Percentiles rank a stretch among this genome's conserved stretches.
phyloP scores from a whole-genome alignment of 2,888 invertebrate genomes.

The Ormyrus pomaceus region DNA sequence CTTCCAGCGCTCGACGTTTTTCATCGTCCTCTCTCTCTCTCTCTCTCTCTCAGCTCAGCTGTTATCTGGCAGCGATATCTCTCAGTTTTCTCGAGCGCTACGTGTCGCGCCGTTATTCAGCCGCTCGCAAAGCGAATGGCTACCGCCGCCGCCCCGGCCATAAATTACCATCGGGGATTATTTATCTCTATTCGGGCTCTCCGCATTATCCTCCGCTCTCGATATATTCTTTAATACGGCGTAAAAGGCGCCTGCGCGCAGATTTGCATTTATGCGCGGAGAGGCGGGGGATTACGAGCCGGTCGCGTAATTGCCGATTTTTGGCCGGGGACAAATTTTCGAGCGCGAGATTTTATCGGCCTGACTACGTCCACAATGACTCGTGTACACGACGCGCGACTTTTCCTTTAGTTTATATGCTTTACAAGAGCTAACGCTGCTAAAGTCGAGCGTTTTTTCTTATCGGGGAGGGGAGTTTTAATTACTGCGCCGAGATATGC shows the following conservation, averaged over 20 bases:
- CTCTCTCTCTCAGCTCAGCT: not conserved
- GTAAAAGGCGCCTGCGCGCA: not conserved
- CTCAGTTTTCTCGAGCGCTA: slow-evolving; percentile 31
- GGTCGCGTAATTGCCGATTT: slow-evolving; percentile 13
- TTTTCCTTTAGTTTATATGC: not conserved
- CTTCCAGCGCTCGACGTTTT: not conserved
- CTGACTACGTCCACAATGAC: not conserved
- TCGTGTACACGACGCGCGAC: slow-evolving; percentile 5
- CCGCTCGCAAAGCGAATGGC: not conserved
- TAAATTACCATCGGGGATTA: slow-evolving; percentile 51
- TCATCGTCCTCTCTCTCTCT: not conserved
- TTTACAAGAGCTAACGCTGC: too few species aligned
- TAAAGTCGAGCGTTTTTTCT: not conserved
- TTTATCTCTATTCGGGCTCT: slow-evolving; percentile 48
- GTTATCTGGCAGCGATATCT: slow-evolving; percentile 36
- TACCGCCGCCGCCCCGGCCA: slow-evolving; percentile 4
- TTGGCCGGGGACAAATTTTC: not conserved
- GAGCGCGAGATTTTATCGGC: not conserved
- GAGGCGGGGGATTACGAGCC: not conserved
- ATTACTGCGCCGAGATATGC: too few species aligned
- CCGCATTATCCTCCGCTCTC: slow-evolving; percentile 12
- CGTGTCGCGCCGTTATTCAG: slow-evolving; percentile 40
- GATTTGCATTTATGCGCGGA: slow-evolving; percentile 34
- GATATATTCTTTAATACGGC: slow-evolving; percentile 8
- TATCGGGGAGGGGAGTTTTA: not conserved